Evolutionary conservation across 1,140 invertebrate species (phyloP), one percentile per base, ranked within the genome.

Genomic region (Oedothorax gibbosus): DNA sequence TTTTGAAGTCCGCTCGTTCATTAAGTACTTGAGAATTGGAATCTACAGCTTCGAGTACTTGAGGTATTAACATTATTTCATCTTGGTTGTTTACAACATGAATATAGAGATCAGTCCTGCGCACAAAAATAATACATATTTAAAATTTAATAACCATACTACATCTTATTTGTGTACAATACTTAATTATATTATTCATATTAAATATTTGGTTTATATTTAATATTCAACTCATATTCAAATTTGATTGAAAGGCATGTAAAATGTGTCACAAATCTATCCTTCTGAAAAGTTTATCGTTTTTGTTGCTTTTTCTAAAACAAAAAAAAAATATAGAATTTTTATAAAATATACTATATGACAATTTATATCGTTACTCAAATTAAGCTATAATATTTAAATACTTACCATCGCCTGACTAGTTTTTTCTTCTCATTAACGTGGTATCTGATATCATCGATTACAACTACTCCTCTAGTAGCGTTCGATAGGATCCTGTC

Each of bases 101-200:
- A 78, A 97, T 92, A 88, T 96, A 96, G 89, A 97, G 93, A 88
- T 97, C 96, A 88, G 95, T 95, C 95, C 95, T 95, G 87, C 51
- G 90, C 89, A 71, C 65, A 49, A 51, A 56, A 15, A 50, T 81
- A 35, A 20, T 35, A 50, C 4, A 51, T 15, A n/a, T 51, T 64
- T 5, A n/a, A 73, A 15, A 35, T 35, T 35, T 35, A 35, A 35
- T 35, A 5, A 5, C 5, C 35, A 35, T 35, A 2, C 35, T 35
- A 35, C 35, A 35, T 35, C 5, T 2, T 2, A 35, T 5, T 35
- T 35, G 35, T 35, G 35, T 35, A 2, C 35, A 35, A 35, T 35
- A 35, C 35, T 35, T 35, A 35, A 35, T 35, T 35, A n/a, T n/a
- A n/a, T n/a, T 35, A 35, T 35, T 2, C 5, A 35, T 2, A 35